phyloP scores from a whole-genome alignment of 2,113 vertebrate species.

The Sclerurus mexicanus region DNA sequence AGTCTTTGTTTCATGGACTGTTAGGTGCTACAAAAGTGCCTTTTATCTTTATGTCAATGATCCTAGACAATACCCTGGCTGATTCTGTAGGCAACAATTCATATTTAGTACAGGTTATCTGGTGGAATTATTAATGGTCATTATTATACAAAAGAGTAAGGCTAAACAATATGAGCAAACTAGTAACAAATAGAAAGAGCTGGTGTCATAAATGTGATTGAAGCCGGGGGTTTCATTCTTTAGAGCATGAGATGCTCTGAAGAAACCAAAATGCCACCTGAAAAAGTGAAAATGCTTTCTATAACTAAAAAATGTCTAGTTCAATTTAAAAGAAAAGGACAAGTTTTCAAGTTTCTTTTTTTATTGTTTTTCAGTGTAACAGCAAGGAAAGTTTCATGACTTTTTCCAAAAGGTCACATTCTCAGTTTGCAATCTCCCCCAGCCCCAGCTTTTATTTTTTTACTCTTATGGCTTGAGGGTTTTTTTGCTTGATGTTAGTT shows the following conservation, averaged over 20 bases:
- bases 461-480: background rate
- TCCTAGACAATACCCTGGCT: background rate
- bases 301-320: background rate
- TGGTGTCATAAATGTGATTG: background rate
- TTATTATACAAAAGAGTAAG: background rate
- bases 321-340: background rate
- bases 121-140: background rate
- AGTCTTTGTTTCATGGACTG: background rate
- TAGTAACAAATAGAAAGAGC: background rate
- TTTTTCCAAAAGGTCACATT: background rate
- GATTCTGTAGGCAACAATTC: background rate
- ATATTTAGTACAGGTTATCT: background rate
- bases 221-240: background rate
- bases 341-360: background rate
- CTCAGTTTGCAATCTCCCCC: background rate
- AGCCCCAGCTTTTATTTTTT: accelerated
- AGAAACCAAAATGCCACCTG: background rate
- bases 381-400: background rate
- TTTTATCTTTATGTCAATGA: background rate
- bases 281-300: background rate
- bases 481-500: background rate
- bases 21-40: background rate
- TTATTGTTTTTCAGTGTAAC: background rate
- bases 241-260: background rate
- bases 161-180: background rate